Conservation (phyloP, 2,888 invertebrate species). For the Chloromyia formosa region DNA sequence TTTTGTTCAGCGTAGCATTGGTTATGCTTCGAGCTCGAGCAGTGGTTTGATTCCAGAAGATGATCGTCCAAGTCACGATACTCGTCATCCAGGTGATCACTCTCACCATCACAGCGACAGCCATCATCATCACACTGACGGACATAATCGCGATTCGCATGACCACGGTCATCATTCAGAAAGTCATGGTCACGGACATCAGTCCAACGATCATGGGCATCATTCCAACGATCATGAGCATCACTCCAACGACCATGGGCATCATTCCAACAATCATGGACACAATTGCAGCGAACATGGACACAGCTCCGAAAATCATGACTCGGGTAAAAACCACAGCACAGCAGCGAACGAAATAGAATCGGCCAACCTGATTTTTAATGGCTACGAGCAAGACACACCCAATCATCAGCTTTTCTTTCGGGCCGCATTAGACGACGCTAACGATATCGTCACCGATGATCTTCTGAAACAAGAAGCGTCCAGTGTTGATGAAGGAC, state of each 20-base stretch:
- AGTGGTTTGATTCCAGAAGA: constrained; percentile 11
- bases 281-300: neutral
- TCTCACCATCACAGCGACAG: neutral
- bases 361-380: constrained; percentile 16
- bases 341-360: neutral
- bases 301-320: neutral
- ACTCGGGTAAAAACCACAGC: neutral
- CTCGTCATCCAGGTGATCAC: neutral
- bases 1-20: constrained; percentile 43
- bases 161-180: constrained; percentile 1
- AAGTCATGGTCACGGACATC: constrained; percentile 1
- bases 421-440: constrained; percentile 41
- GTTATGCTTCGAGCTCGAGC: neutral
- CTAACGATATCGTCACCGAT: constrained; percentile 31
- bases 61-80: neutral
- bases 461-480: constrained; percentile 12
- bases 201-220: constrained; percentile 14
- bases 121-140: neutral
- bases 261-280: neutral
- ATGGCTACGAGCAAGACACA: constrained; percentile 1
- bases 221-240: constrained; percentile 13
- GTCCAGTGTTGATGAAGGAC: constrained; percentile 17
- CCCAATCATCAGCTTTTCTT: constrained; percentile 40
- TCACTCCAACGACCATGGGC: neutral
- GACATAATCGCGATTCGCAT: neutral